These are phyloP conservation scores for Leptonema lineaticorne DNA, from an alignment of 1,140 invertebrate genomes.

Conservation along the genomic window DNA sequence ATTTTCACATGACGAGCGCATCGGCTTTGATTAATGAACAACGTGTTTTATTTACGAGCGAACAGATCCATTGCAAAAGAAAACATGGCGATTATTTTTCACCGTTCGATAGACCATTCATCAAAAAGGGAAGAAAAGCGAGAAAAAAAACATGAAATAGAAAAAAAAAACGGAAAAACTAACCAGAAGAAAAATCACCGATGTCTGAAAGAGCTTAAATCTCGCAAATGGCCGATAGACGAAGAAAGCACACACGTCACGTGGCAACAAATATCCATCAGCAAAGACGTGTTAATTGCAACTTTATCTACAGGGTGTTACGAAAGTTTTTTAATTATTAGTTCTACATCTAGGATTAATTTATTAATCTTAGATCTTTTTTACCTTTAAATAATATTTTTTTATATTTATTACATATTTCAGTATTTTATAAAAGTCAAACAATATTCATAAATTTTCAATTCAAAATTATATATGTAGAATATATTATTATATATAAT, in stretches of 20 bases:
- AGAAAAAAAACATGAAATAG: constrained; percentile 1
- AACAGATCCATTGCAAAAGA: background rate
- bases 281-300: constrained; percentile 22
- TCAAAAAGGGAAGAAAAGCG: background rate
- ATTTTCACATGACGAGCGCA: background rate
- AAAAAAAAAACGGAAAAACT: background rate
- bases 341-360: no score
- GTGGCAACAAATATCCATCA: constrained; percentile 22
- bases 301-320: no score
- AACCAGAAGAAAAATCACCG: no score
- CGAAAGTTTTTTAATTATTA: no score
- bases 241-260: background rate
- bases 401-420: no score
- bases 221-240: background rate
- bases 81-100: constrained; percentile 12
- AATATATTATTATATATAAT: no score
- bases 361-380: no score
- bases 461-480: no score
- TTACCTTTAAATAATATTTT: no score
- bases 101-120: background rate
- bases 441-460: no score
- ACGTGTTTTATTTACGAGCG: background rate
- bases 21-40: background rate
- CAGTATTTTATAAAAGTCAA: no score
- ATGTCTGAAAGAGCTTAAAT: background rate